A percentile compares a stretch with the other conserved stretches of the same genome.
These are phyloP conservation scores for Trematomus loennbergii DNA, from an alignment of 2,113 vertebrate species.

Conservation along the genomic window DNA sequence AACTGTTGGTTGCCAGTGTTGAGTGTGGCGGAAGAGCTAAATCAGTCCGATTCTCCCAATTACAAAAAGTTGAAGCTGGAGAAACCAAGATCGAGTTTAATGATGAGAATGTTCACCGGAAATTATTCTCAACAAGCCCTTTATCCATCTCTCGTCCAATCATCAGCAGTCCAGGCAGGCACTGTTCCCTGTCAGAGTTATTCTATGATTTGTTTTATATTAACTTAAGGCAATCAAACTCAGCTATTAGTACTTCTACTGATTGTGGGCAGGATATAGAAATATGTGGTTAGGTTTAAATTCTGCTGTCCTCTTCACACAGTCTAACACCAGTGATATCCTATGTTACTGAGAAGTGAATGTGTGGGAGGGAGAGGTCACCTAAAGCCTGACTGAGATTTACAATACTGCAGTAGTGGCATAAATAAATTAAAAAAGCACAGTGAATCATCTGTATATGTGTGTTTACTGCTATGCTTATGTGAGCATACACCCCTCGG, in stretches of 20 bases:
- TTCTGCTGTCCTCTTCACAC: conserved; percentile 38
- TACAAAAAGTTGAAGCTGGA: conserved; percentile 26
- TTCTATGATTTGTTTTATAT: conserved; percentile 53
- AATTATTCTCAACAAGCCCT: conserved; percentile 60
- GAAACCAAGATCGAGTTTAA: conserved; percentile 18
- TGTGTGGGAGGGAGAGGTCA: conserved; percentile 44
- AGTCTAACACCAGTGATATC: conserved; percentile 32
- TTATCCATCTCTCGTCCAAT: conserved; percentile 2
- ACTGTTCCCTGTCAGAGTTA: conserved; percentile 68
- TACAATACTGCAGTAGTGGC: conserved; percentile 75
- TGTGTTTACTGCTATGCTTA: conserved; percentile 64
- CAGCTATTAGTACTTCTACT: conserved; percentile 51
- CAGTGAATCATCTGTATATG: conserved; percentile 67
- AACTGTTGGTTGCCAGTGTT: conserved; percentile 71
- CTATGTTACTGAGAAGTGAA: conserved; percentile 50
- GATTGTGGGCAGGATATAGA: conserved; percentile 26
- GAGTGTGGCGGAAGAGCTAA: conserved; percentile 56
- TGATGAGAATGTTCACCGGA: conserved; percentile 32
- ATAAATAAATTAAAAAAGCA: conserved; percentile 54
- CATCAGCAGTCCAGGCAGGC: conserved; percentile 66
- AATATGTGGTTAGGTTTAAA: conserved; percentile 26
- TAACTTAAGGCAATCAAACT: conserved; percentile 82
- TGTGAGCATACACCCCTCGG: conserved; percentile 54
- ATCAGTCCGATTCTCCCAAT: conserved; percentile 36
- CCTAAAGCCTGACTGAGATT: conserved; percentile 56